A percentile compares a stretch with the other conserved stretches of the same genome.
These are phyloP conservation scores for Pygoscelis adeliae DNA, from an alignment of 2,113 vertebrate species.

Conservation along the genomic window DNA sequence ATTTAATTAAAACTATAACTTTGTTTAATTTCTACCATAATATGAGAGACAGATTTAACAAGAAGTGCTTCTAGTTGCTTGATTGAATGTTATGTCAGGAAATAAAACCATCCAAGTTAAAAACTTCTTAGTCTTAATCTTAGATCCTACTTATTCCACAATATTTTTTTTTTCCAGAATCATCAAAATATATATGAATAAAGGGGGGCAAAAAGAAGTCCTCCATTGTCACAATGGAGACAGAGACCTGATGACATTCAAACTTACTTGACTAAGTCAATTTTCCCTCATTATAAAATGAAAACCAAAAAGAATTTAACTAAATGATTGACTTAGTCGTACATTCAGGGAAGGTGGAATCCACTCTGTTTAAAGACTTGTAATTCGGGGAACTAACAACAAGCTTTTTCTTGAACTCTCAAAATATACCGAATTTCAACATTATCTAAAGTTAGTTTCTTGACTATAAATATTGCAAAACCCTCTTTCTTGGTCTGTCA, in stretches of 20 bases:
- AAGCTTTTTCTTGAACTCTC: not conserved
- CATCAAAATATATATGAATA: not conserved
- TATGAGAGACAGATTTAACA: not conserved
- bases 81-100: not conserved
- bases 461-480: not conserved
- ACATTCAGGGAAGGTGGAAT: not conserved
- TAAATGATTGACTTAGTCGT: not conserved
- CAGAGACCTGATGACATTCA: not conserved
- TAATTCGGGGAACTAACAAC: not conserved
- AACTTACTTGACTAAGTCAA: not conserved
- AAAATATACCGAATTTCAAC: not conserved
- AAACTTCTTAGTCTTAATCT: not conserved
- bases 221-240: not conserved
- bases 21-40: not conserved
- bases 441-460: not conserved
- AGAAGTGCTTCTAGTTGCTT: not conserved
- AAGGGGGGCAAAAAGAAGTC: rapidly evolving
- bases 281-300: not conserved
- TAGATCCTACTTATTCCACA: not conserved
- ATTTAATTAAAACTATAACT: not conserved
- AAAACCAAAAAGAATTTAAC: not conserved
- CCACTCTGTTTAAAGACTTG: not conserved
- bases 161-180: not conserved
- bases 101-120: not conserved
- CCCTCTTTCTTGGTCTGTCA: not conserved